Conservation (phyloP, 2,113 vertebrate species). For the Natator depressus region DNA sequence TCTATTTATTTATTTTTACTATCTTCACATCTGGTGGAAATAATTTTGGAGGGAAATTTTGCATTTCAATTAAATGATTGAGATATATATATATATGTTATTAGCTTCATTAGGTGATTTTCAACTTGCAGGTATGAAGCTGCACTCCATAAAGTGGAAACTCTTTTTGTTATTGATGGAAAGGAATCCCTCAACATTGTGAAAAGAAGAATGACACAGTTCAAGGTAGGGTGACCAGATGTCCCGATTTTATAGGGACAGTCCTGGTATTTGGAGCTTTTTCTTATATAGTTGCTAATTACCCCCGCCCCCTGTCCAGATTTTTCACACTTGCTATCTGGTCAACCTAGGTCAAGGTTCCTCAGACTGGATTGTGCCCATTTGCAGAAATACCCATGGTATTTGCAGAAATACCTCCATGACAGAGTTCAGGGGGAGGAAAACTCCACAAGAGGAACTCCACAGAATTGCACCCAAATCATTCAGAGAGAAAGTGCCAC, state of each 20-base stretch:
- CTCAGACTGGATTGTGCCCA: neutral
- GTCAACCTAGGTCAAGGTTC: neutral
- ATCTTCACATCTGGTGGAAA: neutral
- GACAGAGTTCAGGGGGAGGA: neutral
- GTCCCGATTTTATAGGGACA: too few species aligned
- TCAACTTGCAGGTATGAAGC: neutral
- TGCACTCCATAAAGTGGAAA: neutral
- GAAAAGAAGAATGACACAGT: neutral
- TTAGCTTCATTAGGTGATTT: neutral
- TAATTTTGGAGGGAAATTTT: neutral
- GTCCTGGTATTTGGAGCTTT: too few species aligned
- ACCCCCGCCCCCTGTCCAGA: too few species aligned
- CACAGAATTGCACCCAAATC: neutral
- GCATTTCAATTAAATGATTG: neutral
- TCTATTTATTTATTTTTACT: too few species aligned
- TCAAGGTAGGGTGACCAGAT: neutral
- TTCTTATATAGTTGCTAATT: too few species aligned
- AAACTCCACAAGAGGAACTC: neutral
- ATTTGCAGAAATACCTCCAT: neutral
- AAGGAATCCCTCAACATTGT: neutral
- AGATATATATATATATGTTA: too few species aligned
- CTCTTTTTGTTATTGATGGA: neutral
- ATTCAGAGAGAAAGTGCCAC: neutral
- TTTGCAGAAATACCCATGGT: neutral
- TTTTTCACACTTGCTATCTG: too few species aligned